Conservation (phyloP, 2,888 invertebrate genomes). For the Drosophila ezoana region DNA sequence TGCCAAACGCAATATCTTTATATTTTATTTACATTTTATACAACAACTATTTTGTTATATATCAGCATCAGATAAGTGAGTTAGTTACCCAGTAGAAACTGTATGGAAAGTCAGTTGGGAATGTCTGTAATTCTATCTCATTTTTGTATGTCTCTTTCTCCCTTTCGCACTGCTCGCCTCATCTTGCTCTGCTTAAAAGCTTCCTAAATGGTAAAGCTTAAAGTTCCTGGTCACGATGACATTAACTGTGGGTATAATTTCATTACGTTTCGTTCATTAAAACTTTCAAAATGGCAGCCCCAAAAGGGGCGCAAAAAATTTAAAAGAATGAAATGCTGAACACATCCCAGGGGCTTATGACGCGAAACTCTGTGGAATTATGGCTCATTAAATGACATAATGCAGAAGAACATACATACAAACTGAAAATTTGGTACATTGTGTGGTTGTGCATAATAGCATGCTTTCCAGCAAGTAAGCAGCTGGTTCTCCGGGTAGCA, state of each 20-base stretch:
- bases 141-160: background rate
- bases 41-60: background rate
- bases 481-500: slow-evolving; percentile 38
- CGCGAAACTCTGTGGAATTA: slow-evolving; percentile 64
- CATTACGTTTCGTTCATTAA: slow-evolving; percentile 72
- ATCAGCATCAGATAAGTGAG: too few relatives aligned
- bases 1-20: background rate
- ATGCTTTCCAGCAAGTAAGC: slow-evolving; percentile 41
- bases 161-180: background rate
- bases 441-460: slow-evolving; percentile 41
- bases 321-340: slow-evolving; percentile 30
- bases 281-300: slow-evolving; percentile 63
- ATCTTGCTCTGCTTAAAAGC: slow-evolving; percentile 10
- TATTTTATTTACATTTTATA: background rate
- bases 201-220: slow-evolving; percentile 16
- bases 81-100: too few relatives aligned
- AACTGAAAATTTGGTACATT: slow-evolving; percentile 14
- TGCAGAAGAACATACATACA: slow-evolving; percentile 33
- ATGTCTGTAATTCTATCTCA: background rate
- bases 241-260: slow-evolving; percentile 73
- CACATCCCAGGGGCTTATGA: slow-evolving; percentile 48
- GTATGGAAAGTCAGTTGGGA: background rate
- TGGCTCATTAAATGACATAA: slow-evolving; percentile 77
- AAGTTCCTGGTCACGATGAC: slow-evolving; percentile 43
- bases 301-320: slow-evolving; percentile 30